phyloP scores from a whole-genome alignment of 2,797 vertebrate genomes.

The Champsocephalus gunnari region DNA sequence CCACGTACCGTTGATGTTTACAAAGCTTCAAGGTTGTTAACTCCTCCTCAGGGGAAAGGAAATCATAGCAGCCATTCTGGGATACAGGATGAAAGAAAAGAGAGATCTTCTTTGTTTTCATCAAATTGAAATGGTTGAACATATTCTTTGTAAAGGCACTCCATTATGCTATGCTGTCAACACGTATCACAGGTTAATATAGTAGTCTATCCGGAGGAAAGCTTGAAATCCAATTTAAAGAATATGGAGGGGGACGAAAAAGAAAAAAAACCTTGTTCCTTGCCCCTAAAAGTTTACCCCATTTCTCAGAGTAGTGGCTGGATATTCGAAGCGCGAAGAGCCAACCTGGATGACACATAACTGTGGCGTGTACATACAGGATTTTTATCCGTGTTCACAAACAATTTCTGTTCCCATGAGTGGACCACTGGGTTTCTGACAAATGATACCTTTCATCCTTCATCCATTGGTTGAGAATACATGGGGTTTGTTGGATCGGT shows the following conservation, averaged over 20 bases:
- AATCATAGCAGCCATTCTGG: slow-evolving; percentile 71
- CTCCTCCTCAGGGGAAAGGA: slow-evolving; percentile 65
- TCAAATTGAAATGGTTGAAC: slow-evolving; percentile 68
- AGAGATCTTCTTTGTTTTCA: slow-evolving; percentile 67
- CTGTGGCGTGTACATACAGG: slow-evolving; percentile 74
- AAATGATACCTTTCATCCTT: slow-evolving; percentile 86
- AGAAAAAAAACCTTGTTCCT: slow-evolving; percentile 38
- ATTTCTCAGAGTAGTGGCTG: slow-evolving; percentile 64
- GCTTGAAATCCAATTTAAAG: slow-evolving; percentile 66
- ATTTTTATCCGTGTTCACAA: slow-evolving; percentile 82
- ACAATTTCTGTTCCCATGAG: slow-evolving; percentile 80
- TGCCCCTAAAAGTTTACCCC: slow-evolving; percentile 62
- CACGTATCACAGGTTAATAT: slow-evolving; percentile 59
- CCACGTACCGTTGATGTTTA: slow-evolving; percentile 71
- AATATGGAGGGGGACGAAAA: slow-evolving; percentile 46
- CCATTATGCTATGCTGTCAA: slow-evolving; percentile 48
- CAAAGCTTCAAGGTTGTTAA: slow-evolving; percentile 80
- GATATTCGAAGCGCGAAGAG: slow-evolving; percentile 55
- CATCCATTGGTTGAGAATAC: slow-evolving; percentile 82
- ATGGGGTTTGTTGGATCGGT: slow-evolving; percentile 80
- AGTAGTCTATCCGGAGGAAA: slow-evolving; percentile 39
- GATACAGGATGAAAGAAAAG: slow-evolving; percentile 67
- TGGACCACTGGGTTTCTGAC: slow-evolving; percentile 82
- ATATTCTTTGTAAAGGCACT: slow-evolving; percentile 62
- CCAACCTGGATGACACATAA: slow-evolving; percentile 74